These are phyloP conservation scores for Hyles euphorbiae DNA, from an alignment of 1,140 invertebrate genomes.

Conservation along the genomic window DNA sequence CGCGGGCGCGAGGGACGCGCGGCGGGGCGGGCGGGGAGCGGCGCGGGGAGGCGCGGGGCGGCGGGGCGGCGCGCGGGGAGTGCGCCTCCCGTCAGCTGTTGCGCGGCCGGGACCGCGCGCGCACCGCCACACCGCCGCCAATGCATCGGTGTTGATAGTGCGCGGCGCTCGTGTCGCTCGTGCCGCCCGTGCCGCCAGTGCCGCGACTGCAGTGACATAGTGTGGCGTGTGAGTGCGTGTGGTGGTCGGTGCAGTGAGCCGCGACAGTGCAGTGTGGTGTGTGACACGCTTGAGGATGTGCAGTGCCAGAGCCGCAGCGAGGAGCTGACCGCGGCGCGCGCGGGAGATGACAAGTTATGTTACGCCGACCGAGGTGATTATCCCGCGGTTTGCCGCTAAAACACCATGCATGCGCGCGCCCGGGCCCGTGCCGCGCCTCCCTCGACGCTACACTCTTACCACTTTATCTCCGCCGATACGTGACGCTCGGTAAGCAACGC, in stretches of 20 bases:
- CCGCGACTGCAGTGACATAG: slow-evolving; percentile 41
- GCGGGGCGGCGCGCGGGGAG: slow-evolving; percentile 35
- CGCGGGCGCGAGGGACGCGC: slow-evolving; percentile 28
- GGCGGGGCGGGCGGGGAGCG: slow-evolving; percentile 23
- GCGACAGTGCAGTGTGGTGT: slow-evolving; percentile 50
- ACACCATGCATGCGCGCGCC: slow-evolving; percentile 46
- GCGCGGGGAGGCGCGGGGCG: slow-evolving; percentile 35
- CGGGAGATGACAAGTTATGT: slow-evolving; percentile 66
- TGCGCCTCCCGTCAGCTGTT: slow-evolving; percentile 70
- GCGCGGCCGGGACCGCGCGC: slow-evolving; percentile 59
- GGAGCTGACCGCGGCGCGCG: slow-evolving; percentile 59
- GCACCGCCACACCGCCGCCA: slow-evolving; percentile 47
- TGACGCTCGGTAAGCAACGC: slow-evolving; percentile 58
- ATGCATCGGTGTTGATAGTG: slow-evolving; percentile 65
- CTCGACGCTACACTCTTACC: slow-evolving; percentile 7
- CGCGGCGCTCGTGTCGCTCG: slow-evolving; percentile 41
- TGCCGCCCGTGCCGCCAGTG: slow-evolving; percentile 25
- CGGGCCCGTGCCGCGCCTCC: slow-evolving; percentile 12
- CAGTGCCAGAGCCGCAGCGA: slow-evolving; percentile 48
- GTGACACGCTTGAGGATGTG: slow-evolving; percentile 61
- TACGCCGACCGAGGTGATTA: slow-evolving; percentile 72
- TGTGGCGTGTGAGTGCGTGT: slow-evolving; percentile 35
- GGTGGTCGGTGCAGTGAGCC: slow-evolving; percentile 7
- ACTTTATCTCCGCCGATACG: slow-evolving; percentile 32
- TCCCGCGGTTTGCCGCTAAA: slow-evolving; percentile 54